Conservation (phyloP, 2,113 vertebrate species). For the Pelecanoides urinatrix region DNA sequence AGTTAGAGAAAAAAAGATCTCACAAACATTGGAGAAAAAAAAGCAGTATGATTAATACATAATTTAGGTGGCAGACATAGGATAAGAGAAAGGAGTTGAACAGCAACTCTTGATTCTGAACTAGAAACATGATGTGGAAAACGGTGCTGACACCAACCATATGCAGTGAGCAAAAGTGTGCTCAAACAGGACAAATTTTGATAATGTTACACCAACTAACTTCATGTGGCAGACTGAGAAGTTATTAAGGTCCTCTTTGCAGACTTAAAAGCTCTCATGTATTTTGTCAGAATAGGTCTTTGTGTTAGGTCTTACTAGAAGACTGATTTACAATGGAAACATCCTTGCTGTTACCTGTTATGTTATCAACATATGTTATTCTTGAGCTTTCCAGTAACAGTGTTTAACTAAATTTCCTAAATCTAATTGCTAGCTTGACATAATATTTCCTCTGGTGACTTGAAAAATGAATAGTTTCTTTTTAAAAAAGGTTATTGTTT, state of each 20-base stretch:
- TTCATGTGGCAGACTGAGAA: neutral
- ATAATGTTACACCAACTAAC: accelerated
- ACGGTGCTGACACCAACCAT: accelerated
- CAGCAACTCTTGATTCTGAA: neutral
- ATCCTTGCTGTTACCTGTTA: neutral
- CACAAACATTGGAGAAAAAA: neutral
- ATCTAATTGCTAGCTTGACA: neutral
- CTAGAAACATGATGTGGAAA: neutral
- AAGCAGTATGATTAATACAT: neutral
- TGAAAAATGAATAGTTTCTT: neutral
- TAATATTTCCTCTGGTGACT: neutral
- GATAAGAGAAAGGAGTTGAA: neutral
- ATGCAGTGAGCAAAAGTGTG: neutral
- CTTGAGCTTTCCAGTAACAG: neutral
- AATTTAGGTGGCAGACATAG: neutral
- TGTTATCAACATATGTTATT: neutral
- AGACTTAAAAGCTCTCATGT: accelerated
- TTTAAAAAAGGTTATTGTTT: accelerated
- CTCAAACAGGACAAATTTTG: neutral
- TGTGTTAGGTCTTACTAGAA: neutral
- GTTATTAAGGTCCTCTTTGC: neutral
- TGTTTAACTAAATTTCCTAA: neutral
- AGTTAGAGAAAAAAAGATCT: neutral
- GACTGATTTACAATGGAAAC: neutral
- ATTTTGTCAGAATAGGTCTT: neutral